phyloP scores from a whole-genome alignment of 2,113 vertebrate genomes.

The Syrmaticus mikado region DNA sequence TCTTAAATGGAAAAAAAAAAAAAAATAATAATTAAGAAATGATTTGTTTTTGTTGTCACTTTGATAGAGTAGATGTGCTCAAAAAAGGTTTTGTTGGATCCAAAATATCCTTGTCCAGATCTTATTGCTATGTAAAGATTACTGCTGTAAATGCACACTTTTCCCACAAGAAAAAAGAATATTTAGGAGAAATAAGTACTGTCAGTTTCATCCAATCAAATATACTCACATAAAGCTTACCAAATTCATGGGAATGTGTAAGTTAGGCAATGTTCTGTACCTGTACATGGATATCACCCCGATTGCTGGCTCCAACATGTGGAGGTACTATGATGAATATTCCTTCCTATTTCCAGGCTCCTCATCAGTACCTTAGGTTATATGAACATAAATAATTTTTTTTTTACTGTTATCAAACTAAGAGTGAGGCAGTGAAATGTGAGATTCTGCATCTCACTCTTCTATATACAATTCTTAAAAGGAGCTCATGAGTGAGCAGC shows the following conservation, averaged over 20 bases:
- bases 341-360: neutral
- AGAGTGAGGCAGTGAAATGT: neutral
- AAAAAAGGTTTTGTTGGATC: neutral
- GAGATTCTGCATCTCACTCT: neutral
- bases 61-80: accelerated
- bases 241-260: neutral
- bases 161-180: neutral
- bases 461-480: neutral
- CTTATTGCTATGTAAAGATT: neutral
- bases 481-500: neutral
- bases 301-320: neutral
- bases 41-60: neutral
- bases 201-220: neutral
- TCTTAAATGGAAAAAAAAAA: neutral
- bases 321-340: neutral
- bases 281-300: no score
- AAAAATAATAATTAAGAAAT: neutral
- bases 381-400: neutral
- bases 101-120: neutral
- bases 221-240: neutral
- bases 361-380: neutral
- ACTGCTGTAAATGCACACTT: neutral
- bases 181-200: neutral
- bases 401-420: neutral
- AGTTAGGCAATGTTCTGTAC: neutral